Percentiles rank a stretch among this genome's conserved stretches.
Evolutionary conservation across 2,113 vertebrate species (phyloP).

Genomic region (Aspidoscelis tigris): DNA sequence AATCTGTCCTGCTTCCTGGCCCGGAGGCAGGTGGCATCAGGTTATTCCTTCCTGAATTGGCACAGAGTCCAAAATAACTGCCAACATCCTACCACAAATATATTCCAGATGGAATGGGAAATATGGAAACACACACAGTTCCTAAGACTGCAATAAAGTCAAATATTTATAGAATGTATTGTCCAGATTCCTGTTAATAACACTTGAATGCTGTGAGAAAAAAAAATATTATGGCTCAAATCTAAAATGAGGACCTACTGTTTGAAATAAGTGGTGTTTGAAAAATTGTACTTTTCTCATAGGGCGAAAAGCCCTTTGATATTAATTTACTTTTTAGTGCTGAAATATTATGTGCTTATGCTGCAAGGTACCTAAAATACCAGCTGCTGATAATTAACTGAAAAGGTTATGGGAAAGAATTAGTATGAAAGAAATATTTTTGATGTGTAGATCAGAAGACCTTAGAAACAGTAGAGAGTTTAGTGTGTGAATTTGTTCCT

Average conservation of each 20-base stretch:
- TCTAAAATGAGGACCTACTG: background rate
- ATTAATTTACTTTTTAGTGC: background rate
- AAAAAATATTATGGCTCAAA: background rate
- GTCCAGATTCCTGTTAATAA: background rate
- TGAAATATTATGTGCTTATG: background rate
- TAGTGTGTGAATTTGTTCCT: background rate
- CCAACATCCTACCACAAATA: background rate
- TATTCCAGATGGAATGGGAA: background rate
- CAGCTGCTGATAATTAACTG: background rate
- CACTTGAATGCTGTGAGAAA: background rate
- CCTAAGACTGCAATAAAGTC: background rate
- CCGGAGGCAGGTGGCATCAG: too few relatives aligned
- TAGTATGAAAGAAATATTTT: background rate
- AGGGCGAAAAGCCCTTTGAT: background rate
- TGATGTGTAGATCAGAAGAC: background rate
- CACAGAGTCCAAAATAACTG: background rate
- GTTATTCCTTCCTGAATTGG: too few relatives aligned
- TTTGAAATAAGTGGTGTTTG: background rate
- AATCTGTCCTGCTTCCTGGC: too few relatives aligned
- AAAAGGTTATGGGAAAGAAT: background rate
- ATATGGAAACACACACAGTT: background rate
- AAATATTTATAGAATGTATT: background rate
- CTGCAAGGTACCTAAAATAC: slow-evolving; percentile 3
- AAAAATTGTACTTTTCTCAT: background rate
- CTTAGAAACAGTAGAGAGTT: background rate